phyloP scores from a whole-genome alignment of 2,113 vertebrate species.

The Pterocles orientalis region DNA sequence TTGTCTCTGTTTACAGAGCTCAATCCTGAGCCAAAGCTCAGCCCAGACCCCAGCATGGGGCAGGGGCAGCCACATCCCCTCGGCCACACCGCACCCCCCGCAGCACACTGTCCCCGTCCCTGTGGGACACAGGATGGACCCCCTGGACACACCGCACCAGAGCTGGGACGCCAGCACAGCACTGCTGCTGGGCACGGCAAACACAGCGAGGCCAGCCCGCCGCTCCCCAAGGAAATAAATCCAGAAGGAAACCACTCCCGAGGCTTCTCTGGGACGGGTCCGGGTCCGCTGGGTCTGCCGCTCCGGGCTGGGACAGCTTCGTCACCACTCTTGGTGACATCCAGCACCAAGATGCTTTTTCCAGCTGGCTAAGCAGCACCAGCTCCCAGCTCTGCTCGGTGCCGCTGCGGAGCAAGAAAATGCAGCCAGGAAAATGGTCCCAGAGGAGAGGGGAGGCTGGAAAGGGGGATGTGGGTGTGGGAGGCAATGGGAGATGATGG shows the following conservation, averaged over 20 bases:
- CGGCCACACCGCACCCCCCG: too few species aligned
- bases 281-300: accelerated
- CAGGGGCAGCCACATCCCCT: background rate
- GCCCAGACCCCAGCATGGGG: accelerated
- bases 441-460: background rate
- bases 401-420: accelerated
- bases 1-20: background rate
- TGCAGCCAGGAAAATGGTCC: accelerated
- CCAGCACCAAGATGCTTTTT: background rate
- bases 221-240: background rate
- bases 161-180: accelerated
- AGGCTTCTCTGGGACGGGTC: background rate
- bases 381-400: background rate
- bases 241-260: accelerated
- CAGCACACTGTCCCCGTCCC: accelerated
- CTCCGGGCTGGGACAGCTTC: background rate
- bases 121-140: background rate
- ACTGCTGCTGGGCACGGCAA: accelerated
- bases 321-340: accelerated
- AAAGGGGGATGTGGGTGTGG: background rate
- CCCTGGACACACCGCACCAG: accelerated
- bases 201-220: accelerated
- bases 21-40: background rate
- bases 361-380: background rate
- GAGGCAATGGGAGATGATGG: background rate